Percentiles rank a stretch among this genome's conserved stretches.
Evolutionary conservation across 2,797 vertebrate species (phyloP).

Genomic region (Falco columbarius): DNA sequence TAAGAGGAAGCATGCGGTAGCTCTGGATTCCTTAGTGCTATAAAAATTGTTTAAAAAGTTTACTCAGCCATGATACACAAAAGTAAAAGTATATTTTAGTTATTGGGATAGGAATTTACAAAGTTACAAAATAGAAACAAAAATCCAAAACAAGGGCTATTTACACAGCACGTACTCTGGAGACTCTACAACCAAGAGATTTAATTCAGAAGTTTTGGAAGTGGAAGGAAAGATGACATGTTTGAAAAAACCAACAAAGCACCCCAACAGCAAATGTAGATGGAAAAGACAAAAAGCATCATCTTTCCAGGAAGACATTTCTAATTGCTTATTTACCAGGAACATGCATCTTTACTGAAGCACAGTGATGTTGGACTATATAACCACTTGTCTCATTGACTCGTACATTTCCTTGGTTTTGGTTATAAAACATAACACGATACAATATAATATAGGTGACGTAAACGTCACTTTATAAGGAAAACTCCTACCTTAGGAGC

Average conservation of each 20-base stretch:
- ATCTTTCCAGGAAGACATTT: not conserved
- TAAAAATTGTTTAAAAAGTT: not conserved
- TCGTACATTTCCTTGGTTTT: not conserved
- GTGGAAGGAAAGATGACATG: not conserved
- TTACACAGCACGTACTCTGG: not conserved
- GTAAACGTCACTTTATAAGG: not conserved
- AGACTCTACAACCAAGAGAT: not conserved
- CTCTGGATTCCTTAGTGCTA: not conserved
- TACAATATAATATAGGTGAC: rapidly evolving
- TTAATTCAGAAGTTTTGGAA: not conserved
- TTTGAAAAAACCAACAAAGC: not conserved
- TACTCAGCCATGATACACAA: not conserved
- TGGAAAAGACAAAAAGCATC: not conserved
- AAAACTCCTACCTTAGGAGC: not conserved
- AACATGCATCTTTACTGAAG: not conserved
- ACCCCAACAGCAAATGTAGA: not conserved
- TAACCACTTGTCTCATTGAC: not conserved
- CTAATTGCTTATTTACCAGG: not conserved
- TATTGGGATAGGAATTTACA: not conserved
- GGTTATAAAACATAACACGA: not conserved
- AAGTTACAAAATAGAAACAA: not conserved
- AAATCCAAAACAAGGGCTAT: not conserved
- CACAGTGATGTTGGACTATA: not conserved
- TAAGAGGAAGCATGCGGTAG: not conserved
- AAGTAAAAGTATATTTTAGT: not conserved